Conservation (phyloP, 2,888 invertebrate species). For the Volucella inanis region DNA sequence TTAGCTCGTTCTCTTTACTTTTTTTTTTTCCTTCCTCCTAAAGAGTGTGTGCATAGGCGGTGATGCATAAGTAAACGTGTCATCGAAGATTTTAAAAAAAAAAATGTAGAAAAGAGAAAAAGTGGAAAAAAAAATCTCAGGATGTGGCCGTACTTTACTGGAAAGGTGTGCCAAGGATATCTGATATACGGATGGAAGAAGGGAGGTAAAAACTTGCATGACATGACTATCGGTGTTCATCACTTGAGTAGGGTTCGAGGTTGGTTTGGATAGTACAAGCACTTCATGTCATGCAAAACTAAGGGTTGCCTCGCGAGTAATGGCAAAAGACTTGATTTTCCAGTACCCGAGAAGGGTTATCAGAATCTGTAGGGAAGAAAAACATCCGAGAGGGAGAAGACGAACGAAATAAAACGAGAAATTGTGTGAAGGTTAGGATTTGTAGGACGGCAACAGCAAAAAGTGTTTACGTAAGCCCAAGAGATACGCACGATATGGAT, state of each 20-base stretch:
- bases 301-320: slow-evolving; percentile 59
- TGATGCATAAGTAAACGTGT: slow-evolving; percentile 63
- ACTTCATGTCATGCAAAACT: slow-evolving; percentile 35
- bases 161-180: slow-evolving; percentile 67
- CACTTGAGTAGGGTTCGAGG: slow-evolving; percentile 19
- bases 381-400: slow-evolving; percentile 12
- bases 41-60: slow-evolving; percentile 63
- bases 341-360: slow-evolving; percentile 11
- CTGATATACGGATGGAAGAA: slow-evolving; percentile 26
- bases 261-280: not conserved
- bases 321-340: slow-evolving; percentile 61
- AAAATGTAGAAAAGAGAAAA: not conserved
- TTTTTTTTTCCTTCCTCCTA: slow-evolving; percentile 16
- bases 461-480: slow-evolving; percentile 67
- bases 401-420: slow-evolving; percentile 28
- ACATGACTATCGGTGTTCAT: slow-evolving; percentile 58
- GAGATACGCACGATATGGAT: slow-evolving; percentile 47
- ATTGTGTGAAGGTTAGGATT: slow-evolving; percentile 68
- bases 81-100: slow-evolving; percentile 39
- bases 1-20: slow-evolving; percentile 9
- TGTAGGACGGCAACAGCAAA: slow-evolving; percentile 26
- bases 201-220: slow-evolving; percentile 60
- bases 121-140: slow-evolving; percentile 7
- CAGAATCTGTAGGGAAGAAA: not conserved
- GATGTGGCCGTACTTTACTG: slow-evolving; percentile 27